Percentiles rank a stretch among this genome's conserved stretches.
Conservation (phyloP, 2,113 vertebrate species). For the Lanius ludovicianus region DNA sequence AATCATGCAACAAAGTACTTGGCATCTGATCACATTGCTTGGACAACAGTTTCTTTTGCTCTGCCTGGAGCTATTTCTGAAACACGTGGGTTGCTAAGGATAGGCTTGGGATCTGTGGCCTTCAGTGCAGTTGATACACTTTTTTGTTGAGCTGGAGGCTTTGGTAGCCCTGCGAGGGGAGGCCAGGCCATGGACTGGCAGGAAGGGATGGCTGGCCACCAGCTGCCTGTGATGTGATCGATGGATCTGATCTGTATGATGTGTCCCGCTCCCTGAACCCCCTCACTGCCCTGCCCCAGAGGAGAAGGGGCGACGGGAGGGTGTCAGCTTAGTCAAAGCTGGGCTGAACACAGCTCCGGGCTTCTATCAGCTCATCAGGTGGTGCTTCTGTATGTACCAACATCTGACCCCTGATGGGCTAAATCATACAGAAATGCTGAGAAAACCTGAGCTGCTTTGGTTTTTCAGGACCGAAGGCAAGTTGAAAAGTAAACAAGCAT, state of each 20-base stretch:
- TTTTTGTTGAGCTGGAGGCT: not conserved
- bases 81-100: fast-evolving
- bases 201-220: not conserved
- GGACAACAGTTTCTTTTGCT: not conserved
- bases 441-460: not conserved
- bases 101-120: not conserved
- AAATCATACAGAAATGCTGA: not conserved
- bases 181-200: not conserved
- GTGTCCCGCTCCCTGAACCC: not conserved
- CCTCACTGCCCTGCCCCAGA: not conserved
- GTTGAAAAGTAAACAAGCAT: not conserved
- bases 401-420: not conserved
- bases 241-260: not conserved
- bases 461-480: not conserved
- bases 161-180: not conserved
- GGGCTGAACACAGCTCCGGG: not conserved
- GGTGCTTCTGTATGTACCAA: not conserved
- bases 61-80: not conserved
- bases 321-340: not conserved
- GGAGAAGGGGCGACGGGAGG: not conserved
- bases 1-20: not conserved
- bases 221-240: fast-evolving
- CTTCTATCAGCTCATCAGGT: not conserved
- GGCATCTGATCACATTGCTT: not conserved
- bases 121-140: not conserved